Base-by-base conservation (phyloP, 2,113 vertebrate genomes). In the Onychorhynchus coronatus region DNA sequence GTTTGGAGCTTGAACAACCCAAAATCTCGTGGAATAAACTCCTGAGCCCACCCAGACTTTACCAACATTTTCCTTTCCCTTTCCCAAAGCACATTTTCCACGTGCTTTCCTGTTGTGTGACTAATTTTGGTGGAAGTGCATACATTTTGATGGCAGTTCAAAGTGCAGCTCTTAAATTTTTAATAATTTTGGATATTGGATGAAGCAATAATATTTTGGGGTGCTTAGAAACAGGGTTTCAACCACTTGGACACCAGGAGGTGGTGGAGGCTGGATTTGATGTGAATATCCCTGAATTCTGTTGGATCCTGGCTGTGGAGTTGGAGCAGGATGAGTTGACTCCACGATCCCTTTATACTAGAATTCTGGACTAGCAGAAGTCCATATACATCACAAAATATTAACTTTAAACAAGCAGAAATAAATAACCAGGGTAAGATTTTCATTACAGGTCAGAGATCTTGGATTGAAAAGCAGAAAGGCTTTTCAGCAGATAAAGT, bases 361-460 rank as follows among this genome's bases (percentile, higher is more conserved):
- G 22, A 22, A 30, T 46, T 19, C 25, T 39, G 85, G 47, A 35
- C 7, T 0, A 12, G 68, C 86, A 41, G 8, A 28, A 53, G 0
- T 5, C 20, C 4, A 0, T 4, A 68, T 4, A 3, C 11, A 0
- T 8, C 1, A 0, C 3, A 23, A 74, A 50, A 39, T 21, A 27
- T 1, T 41, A 21, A 22, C 25, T n/a, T 52, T 8, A 33, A 46
- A 23, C 20, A 3, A 10, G 27, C 14, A 11, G n/a, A n/a, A 61
- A 24, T 8, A 4, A 44, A 9, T 14, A 6, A 20, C 11, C 6
- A 42, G 58, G 41, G 35, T 8, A 84, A 44, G 8, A 42, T 23
- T 50, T 23, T 31, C 33, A 0, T 13, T 14, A 4, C 2, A 1
- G 62, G 14, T n/a, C 47, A 6, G 35, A 75, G 47, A 9, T 31